phyloP scores from a whole-genome alignment of 2,113 vertebrate genomes.

The Neotoma lepida region DNA sequence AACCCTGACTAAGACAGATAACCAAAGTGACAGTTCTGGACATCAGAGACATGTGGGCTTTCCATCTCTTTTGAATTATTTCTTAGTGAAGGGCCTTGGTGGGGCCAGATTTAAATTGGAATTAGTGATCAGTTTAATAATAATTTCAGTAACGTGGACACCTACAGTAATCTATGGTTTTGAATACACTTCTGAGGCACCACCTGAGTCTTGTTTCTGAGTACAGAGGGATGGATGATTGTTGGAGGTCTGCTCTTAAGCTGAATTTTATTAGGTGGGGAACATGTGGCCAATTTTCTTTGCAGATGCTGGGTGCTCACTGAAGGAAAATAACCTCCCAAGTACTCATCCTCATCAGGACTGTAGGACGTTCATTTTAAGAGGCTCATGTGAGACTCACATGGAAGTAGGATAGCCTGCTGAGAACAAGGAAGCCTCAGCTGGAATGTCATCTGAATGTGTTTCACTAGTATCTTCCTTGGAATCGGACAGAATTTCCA shows the following conservation, averaged over 20 bases:
- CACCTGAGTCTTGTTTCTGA: not conserved
- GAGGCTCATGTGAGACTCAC: not conserved
- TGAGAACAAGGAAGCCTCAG: not conserved
- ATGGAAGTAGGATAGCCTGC: not conserved
- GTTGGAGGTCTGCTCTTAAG: not conserved
- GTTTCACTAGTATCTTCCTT: not conserved
- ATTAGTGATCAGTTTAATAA: not conserved
- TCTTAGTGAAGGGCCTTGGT: not conserved
- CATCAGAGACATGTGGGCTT: not conserved
- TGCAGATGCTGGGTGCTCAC: not conserved
- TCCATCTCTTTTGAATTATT: not conserved
- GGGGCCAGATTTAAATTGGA: not conserved
- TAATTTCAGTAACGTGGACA: not conserved
- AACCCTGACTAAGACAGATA: not conserved
- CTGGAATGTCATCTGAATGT: not conserved
- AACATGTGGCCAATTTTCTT: not conserved
- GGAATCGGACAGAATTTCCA: not conserved
- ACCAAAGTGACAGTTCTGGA: not conserved
- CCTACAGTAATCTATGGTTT: not conserved
- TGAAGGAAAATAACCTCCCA: not conserved
- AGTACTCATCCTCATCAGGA: not conserved
- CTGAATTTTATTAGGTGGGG: not conserved
- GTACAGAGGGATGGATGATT: not conserved
- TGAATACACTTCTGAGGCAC: not conserved
- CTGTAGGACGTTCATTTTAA: not conserved